Evolutionary conservation across 2,888 invertebrate species (phyloP).

Genomic region (Clusia tigrina): DNA sequence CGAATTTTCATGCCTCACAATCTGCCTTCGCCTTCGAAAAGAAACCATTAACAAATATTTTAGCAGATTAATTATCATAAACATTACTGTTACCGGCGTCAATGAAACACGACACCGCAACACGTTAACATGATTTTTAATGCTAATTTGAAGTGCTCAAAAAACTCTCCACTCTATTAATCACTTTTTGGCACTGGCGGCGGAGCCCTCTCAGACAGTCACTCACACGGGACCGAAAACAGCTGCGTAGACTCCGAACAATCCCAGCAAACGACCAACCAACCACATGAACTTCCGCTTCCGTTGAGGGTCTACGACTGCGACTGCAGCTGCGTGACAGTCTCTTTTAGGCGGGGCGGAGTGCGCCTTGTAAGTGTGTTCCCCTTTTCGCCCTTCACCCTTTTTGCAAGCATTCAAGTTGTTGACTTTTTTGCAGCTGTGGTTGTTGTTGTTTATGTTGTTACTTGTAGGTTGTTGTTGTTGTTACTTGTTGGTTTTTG

Average conservation of each 20-base stretch:
- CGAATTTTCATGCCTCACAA: no score
- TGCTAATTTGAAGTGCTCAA: no score
- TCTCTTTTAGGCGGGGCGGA: neutral
- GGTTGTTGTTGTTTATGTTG: neutral
- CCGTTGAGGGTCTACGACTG: neutral
- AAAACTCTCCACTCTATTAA: no score
- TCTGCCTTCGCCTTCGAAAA: no score
- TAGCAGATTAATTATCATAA: no score
- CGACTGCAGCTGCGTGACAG: neutral
- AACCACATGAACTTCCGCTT: neutral
- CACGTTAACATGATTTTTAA: no score
- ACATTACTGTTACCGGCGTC: no score
- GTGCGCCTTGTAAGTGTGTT: neutral
- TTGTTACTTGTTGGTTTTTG: neutral
- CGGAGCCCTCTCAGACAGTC: no score
- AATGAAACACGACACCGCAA: no score
- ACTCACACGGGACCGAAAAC: no score
- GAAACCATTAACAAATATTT: no score
- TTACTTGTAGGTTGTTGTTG: no score
- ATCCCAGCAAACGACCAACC: neutral
- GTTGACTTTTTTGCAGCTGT: neutral
- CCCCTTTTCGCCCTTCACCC: neutral
- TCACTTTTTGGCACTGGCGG: neutral
- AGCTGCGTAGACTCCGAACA: neutral
- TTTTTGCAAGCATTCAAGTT: neutral